Evolutionary conservation across 2,113 vertebrate genomes (phyloP), one percentile per base, ranked within the genome.

Genomic region (Cyprinodon variegatus): DNA sequence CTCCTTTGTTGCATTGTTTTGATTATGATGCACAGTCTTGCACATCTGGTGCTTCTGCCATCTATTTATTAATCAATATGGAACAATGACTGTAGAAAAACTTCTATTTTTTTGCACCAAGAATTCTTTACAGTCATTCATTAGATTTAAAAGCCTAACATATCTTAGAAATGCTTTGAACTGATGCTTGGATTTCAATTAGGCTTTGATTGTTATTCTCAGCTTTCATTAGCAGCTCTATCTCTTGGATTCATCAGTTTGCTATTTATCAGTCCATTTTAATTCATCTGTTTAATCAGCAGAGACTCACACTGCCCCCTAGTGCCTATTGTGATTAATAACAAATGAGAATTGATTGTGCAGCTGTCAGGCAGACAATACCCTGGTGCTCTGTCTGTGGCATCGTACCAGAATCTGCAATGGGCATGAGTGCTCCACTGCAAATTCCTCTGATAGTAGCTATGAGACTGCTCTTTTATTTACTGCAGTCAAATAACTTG

Each of bases 251-350:
- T 73, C 86, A 82, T 91, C 81, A 68, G 66, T 63, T 68, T 68
- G 71, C 65, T 67, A 72, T 63, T 79, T 83, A 79, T 85, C 83
- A 74, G 76, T 82, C 74, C 84, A 71, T 82, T 78, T 83, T 74
- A 66, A 68, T 65, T 81, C 71, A 71, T 76, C 72, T 71, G 77
- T 72, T 69, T 20, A 77, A 76, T 77, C 57, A 75, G 70, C 79
- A 68, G 90, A 94, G 94, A 92, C 74, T 75, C 91, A 94, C 64
- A 94, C 84, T 92, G 94, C 93, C 94, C 89, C 89, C 94, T 91
- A 82, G 82, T 86, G 92, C 59, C 71, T 40, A 3, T 13, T 17
- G 7, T 8, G 46, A 12, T 68, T 10, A 66, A 39, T 11, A 72
- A 57, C 70, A 71, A 68, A 74, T 45, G 50, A 82, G 73, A 80